Evolutionary conservation across 2,888 invertebrate genomes (phyloP).

Genomic region (Andrena marginata): DNA sequence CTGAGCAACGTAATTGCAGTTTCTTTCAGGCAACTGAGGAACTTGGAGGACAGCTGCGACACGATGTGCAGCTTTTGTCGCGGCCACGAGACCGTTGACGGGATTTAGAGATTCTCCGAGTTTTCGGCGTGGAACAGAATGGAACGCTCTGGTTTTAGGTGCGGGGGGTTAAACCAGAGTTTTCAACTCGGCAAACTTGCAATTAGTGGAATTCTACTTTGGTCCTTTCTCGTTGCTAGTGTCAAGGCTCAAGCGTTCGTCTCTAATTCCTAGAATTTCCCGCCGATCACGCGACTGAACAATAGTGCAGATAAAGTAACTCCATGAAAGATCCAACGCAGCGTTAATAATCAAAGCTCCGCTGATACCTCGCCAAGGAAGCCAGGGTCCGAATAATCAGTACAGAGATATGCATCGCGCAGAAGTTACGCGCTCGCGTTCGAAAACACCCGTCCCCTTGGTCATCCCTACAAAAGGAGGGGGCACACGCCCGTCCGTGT

Average conservation of each 20-base stretch:
- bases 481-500: conserved; percentile 66
- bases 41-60: neutral
- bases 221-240: too few species aligned
- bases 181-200: neutral
- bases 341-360: neutral
- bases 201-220: neutral
- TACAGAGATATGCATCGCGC: conserved; percentile 7
- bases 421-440: conserved; percentile 31
- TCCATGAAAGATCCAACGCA: too few species aligned
- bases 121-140: neutral
- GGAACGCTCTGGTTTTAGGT: neutral
- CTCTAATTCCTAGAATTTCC: too few species aligned
- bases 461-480: conserved; percentile 41
- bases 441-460: conserved; percentile 49
- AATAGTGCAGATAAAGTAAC: too few species aligned
- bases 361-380: neutral
- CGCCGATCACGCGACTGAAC: too few species aligned
- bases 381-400: conserved; percentile 6
- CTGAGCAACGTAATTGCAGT: conserved; percentile 33
- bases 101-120: conserved; percentile 2
- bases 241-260: too few species aligned
- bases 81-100: neutral
- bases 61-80: neutral
- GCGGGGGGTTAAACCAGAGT: neutral
- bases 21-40: conserved; percentile 29